phyloP scores from a whole-genome alignment of 2,113 vertebrate species.

The Oryzias melastigma region DNA sequence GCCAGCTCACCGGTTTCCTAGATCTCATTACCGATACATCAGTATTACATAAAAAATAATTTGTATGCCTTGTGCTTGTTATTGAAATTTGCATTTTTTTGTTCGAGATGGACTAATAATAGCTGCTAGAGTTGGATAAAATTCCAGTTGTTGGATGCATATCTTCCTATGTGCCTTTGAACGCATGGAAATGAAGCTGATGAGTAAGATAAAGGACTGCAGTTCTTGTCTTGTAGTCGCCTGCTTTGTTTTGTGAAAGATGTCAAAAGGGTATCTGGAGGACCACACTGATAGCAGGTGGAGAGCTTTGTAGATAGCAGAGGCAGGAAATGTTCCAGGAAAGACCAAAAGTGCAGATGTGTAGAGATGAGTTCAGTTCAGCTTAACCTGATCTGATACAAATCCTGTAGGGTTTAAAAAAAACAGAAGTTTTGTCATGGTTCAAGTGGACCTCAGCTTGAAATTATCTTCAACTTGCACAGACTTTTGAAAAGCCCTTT shows the following conservation, averaged over 20 bases:
- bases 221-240: neutral
- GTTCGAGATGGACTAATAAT: no score
- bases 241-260: neutral
- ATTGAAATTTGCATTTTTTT: no score
- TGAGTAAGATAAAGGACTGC: constrained; percentile 9
- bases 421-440: no score
- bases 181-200: neutral
- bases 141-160: constrained; percentile 2
- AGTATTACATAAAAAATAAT: no score
- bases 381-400: no score
- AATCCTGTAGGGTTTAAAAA: no score
- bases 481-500: constrained; percentile 2
- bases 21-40: no score
- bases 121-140: no score
- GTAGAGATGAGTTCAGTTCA: neutral
- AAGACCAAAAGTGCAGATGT: constrained; percentile 4
- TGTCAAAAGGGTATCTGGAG: constrained; percentile 14
- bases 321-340: neutral
- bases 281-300: constrained; percentile 21
- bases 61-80: no score
- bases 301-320: constrained; percentile 20
- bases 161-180: constrained; percentile 21
- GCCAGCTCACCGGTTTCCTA: no score
- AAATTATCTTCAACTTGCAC: no score
- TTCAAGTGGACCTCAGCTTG: no score